Percentiles rank a stretch among this genome's conserved stretches.
Conservation (phyloP, 2,113 vertebrate species). For the Amazona vittata region DNA sequence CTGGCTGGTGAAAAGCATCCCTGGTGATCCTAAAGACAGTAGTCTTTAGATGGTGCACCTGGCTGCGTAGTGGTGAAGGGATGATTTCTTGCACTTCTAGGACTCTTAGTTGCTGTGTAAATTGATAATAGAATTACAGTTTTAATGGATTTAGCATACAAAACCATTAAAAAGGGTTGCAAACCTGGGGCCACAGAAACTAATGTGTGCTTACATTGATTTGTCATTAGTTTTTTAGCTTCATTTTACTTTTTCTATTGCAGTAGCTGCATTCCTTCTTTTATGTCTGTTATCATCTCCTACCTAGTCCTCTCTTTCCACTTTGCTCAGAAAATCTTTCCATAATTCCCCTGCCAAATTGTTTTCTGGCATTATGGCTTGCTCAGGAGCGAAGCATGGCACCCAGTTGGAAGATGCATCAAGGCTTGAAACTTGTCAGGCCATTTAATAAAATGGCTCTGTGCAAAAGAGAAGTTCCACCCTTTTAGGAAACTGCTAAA, state of each 20-base stretch:
- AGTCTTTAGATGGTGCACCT: background rate
- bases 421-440: background rate
- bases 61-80: background rate
- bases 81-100: background rate
- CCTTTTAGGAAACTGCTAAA: background rate
- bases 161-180: background rate
- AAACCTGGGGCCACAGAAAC: background rate
- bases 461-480: background rate
- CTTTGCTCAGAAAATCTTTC: background rate
- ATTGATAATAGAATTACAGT: background rate
- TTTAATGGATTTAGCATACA: background rate
- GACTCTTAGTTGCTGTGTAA: background rate
- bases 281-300: background rate
- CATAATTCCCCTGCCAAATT: background rate
- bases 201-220: background rate
- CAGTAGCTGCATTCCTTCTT: background rate
- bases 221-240: background rate
- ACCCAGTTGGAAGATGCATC: accelerated
- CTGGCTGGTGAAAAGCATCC: background rate
- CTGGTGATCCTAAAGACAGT: background rate
- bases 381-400: background rate
- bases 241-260: background rate
- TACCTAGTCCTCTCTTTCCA: background rate
- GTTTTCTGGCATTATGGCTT: background rate
- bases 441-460: background rate